Evolutionary conservation across 1,140 invertebrate species (phyloP).

Genomic region (Chionoecetes opilio): DNA sequence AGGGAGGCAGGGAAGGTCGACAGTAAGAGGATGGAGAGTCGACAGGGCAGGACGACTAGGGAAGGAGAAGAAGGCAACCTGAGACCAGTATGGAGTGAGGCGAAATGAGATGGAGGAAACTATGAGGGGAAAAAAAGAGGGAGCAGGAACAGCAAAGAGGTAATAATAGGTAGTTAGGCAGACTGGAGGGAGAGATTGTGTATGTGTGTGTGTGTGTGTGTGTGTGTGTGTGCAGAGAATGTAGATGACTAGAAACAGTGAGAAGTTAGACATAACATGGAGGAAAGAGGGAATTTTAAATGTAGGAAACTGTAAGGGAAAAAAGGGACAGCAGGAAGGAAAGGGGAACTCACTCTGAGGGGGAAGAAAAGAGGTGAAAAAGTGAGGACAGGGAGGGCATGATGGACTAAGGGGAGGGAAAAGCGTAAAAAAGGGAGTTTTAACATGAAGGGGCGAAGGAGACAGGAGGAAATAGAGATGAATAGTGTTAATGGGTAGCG

Average conservation of each 20-base stretch:
- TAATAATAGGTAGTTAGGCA: not conserved
- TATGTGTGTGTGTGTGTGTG: too few relatives aligned
- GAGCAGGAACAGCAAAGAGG: not conserved
- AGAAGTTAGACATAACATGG: not conserved
- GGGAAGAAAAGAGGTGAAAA: constrained; percentile 9
- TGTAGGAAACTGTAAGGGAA: not conserved
- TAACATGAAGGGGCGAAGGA: too few relatives aligned
- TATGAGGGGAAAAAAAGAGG: not conserved
- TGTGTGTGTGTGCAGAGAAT: too few relatives aligned
- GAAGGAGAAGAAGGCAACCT: too few relatives aligned
- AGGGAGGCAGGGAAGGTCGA: too few relatives aligned
- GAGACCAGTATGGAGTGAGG: not conserved
- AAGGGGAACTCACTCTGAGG: not conserved
- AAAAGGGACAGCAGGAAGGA: not conserved
- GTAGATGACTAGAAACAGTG: not conserved
- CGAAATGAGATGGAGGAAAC: not conserved
- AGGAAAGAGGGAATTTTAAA: not conserved
- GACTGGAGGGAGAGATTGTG: not conserved
- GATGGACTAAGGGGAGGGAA: not conserved
- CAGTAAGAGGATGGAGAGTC: not conserved
- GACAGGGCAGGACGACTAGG: too few relatives aligned
- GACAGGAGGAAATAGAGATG: too few relatives aligned
- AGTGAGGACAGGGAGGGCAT: not conserved
- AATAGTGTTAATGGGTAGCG: too few relatives aligned
- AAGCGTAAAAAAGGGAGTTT: too few relatives aligned